Percentiles rank a stretch among this genome's conserved stretches.
phyloP scores from a whole-genome alignment of 2,113 vertebrate species.

The Cololabis saira region DNA sequence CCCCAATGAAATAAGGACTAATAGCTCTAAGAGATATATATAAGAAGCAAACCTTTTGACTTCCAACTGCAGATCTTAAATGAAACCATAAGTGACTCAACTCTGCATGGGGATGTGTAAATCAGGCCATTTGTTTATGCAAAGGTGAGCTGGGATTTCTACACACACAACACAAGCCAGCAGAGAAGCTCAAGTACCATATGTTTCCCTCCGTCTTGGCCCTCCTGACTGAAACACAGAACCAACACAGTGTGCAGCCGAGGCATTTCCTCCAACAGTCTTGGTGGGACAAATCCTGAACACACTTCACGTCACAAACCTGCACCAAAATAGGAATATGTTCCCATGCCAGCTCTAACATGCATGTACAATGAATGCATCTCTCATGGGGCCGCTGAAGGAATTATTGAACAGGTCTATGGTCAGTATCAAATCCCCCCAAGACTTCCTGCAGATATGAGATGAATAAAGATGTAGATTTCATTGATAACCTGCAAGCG shows the following conservation, averaged over 20 bases:
- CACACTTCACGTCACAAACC: background rate
- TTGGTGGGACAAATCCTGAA: background rate
- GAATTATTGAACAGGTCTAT: too few species aligned
- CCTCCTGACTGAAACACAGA: constrained; percentile 24
- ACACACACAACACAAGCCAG: constrained; percentile 34
- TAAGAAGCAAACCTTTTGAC: background rate
- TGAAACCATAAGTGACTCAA: constrained; percentile 11
- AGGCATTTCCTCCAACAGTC: constrained; percentile 19
- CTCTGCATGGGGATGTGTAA: constrained; percentile 25
- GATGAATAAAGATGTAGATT: constrained; percentile 14
- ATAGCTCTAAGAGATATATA: background rate
- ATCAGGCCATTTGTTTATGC: constrained; percentile 56
- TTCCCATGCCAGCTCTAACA: background rate
- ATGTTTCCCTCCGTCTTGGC: constrained; percentile 53
- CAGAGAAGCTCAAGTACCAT: constrained; percentile 22
- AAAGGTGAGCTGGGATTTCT: constrained; percentile 46
- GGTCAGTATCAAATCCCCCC: background rate
- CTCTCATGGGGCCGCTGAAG: too few species aligned
- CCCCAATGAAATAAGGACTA: background rate
- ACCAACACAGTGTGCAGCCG: constrained; percentile 20
- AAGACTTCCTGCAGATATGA: background rate
- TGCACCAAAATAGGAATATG: background rate
- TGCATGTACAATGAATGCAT: constrained; percentile 1
- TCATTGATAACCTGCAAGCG: constrained; percentile 15
- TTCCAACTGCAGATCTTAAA: constrained; percentile 10